A percentile compares a stretch with the other conserved stretches of the same genome.
These are phyloP conservation scores for Dromococcyx pavoninus DNA, from an alignment of 2,797 vertebrate genomes.

Conservation along the genomic window DNA sequence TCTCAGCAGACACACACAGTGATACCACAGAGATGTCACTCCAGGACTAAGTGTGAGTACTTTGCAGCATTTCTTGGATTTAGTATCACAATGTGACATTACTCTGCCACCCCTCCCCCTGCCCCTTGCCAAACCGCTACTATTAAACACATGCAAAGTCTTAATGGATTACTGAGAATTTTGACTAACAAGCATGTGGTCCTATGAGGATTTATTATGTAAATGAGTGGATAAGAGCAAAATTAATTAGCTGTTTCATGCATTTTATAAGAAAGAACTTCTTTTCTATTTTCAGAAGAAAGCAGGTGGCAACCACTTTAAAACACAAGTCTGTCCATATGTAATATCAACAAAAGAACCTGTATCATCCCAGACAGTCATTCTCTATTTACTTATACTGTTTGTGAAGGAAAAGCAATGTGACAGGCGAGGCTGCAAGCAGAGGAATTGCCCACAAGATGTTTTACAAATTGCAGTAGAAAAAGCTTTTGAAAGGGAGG, in stretches of 20 bases:
- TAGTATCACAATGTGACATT: neutral
- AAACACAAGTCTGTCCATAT: neutral
- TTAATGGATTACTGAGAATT: neutral
- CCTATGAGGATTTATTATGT: neutral
- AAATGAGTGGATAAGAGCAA: neutral
- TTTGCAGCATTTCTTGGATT: neutral
- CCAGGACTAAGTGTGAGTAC: neutral
- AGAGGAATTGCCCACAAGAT: conserved; percentile 43
- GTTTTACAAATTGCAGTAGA: conserved; percentile 46
- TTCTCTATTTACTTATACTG: conserved; percentile 7
- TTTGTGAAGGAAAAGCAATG: conserved; percentile 27
- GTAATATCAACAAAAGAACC: conserved; percentile 25
- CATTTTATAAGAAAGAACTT: neutral
- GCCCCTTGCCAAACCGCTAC: neutral
- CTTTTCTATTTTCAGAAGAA: conserved; percentile 5
- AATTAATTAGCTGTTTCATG: neutral
- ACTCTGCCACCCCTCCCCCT: too few species aligned
- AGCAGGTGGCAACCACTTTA: neutral
- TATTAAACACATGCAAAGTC: neutral
- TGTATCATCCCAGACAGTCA: conserved; percentile 1
- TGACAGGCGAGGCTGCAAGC: conserved; percentile 41
- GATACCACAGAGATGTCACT: neutral
- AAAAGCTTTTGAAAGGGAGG: conserved; percentile 45
- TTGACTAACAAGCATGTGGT: neutral
- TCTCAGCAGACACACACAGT: neutral